Evolutionary conservation across 2,113 vertebrate genomes (phyloP), one percentile per base, ranked within the genome.

Genomic region (Enhydra lutris): DNA sequence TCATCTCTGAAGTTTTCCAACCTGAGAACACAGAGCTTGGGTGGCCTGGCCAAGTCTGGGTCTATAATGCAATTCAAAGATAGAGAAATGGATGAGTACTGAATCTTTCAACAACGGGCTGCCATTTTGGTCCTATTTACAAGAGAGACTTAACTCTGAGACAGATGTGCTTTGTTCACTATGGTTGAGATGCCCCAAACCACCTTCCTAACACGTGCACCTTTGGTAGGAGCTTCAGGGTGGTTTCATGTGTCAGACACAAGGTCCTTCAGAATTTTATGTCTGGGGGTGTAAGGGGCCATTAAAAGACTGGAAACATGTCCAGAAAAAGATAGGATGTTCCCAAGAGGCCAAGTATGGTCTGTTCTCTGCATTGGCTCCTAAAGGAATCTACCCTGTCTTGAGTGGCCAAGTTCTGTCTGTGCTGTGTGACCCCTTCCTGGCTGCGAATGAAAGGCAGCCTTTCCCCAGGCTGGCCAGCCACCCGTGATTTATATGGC

Each of bases 21-120:
- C 18, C 89, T 89, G 52, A 93, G 96, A 73, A 96, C 93, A 88
- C 57, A 74, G 73, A 96, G 79, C 7, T 85, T 73, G 13, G 20
- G 57, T 42, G 81, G 74, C 55, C 57, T 61, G 92, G 90, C 31
- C 15, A 29, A 90, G 63, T 31, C 71, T 92, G 45, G 55, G 31
- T 36, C 74, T 39, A 55, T 17, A 50, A 21, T 29, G 94, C 89
- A 57, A 86, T 24, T 57, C 94, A 65, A 65, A 63, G 55, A 15
- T 3, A 52, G 67, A 82, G 29, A 88, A 89, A 63, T 7, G 20
- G 26, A 88, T 0, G 0, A 11, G 57, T 47, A 67, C n/a, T 71
- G 47, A 69, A 29, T 42, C n/a, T 57, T 63, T 20, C 21, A 57
- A n/a, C 31, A 47, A 61, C 36, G 45, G 55, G 39, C 31, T 8